Conservation (phyloP, 1,140 invertebrate genomes). For the Brachionus rubens region DNA sequence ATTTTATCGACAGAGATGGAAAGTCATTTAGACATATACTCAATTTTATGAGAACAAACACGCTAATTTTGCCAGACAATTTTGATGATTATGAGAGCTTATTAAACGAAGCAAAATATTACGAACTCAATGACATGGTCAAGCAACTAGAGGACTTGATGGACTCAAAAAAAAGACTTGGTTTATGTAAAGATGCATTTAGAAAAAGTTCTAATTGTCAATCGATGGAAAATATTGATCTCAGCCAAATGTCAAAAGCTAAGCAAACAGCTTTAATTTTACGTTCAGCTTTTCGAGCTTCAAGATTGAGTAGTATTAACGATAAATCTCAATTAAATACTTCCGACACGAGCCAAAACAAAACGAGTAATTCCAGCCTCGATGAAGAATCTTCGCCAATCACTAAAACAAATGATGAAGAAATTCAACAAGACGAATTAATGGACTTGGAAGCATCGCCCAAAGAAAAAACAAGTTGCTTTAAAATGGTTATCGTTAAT, state of each 20-base stretch:
- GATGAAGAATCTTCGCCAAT: neutral
- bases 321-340: neutral
- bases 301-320: slow-evolving; percentile 4
- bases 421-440: neutral
- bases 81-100: slow-evolving; percentile 29
- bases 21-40: slow-evolving; percentile 41
- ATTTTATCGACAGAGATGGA: slow-evolving; percentile 50
- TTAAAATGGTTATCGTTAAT: slow-evolving; percentile 25
- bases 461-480: slow-evolving; percentile 10
- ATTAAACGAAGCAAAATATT: slow-evolving; percentile 31
- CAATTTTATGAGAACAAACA: slow-evolving; percentile 37
- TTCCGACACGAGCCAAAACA: slow-evolving; percentile 16
- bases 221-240: neutral
- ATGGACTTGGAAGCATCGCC: neutral
- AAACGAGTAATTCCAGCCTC: neutral
- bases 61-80: slow-evolving; percentile 24
- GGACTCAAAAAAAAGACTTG: slow-evolving; percentile 28
- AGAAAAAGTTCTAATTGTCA: neutral
- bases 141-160: slow-evolving; percentile 42
- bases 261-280: slow-evolving; percentile 32
- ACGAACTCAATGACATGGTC: slow-evolving; percentile 36
- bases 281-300: neutral
- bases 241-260: slow-evolving; percentile 36
- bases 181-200: slow-evolving; percentile 10
- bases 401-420: slow-evolving; percentile 11